Percentiles rank a stretch among this genome's conserved stretches.
Evolutionary conservation across 2,113 vertebrate species (phyloP).

Genomic region (Atractosteus spatula): DNA sequence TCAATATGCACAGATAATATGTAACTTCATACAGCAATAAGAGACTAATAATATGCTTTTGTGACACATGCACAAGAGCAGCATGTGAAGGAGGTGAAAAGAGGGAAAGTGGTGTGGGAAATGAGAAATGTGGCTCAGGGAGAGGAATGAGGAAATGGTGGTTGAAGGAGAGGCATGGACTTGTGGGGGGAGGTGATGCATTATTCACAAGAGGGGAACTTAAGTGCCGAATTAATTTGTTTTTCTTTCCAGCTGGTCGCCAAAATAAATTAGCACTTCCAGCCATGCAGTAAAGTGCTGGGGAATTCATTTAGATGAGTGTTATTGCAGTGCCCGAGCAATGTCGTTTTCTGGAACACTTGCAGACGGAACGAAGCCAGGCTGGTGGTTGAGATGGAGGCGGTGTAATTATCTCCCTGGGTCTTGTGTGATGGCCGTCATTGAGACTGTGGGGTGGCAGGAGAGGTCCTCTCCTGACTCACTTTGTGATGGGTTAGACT

Average conservation of each 20-base stretch:
- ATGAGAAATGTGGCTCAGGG: constrained; percentile 6
- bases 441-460: constrained; percentile 51
- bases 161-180: constrained; percentile 2
- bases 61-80: no score
- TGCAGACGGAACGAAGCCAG: constrained; percentile 30
- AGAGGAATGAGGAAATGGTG: constrained; percentile 2
- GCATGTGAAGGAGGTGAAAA: not conserved
- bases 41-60: no score
- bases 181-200: constrained; percentile 59
- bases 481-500: constrained; percentile 14
- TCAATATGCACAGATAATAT: no score
- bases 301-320: constrained; percentile 85
- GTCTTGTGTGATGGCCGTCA: constrained; percentile 50
- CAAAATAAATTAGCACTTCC: constrained; percentile 81
- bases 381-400: constrained; percentile 49
- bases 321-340: constrained; percentile 70
- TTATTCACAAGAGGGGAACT: constrained; percentile 77
- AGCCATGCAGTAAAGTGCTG: constrained; percentile 83
- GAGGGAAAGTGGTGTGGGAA: not conserved
- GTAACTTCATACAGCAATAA: no score
- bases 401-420: constrained; percentile 62
- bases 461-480: constrained; percentile 19
- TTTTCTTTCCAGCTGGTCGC: constrained; percentile 82
- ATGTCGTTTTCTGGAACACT: constrained; percentile 37
- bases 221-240: constrained; percentile 85